phyloP scores from a whole-genome alignment of 2,113 vertebrate species.

The Sander lucioperca region DNA sequence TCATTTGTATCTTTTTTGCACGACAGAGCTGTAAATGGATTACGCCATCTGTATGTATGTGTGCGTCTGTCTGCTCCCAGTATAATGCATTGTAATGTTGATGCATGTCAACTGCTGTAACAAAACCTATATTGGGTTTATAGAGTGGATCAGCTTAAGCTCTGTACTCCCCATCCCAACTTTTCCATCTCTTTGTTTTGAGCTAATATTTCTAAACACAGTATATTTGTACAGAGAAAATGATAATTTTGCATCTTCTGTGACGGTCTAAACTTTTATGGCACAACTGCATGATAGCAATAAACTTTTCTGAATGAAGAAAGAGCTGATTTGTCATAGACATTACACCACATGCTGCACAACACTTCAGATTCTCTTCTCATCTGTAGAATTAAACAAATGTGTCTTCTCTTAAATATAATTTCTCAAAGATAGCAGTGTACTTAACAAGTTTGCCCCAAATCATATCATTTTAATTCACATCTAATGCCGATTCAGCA shows the following conservation, averaged over 20 bases:
- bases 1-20: constrained; percentile 83
- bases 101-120: constrained; percentile 84
- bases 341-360: not conserved
- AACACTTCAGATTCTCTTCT: not conserved
- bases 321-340: not conserved
- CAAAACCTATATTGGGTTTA: constrained; percentile 64
- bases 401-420: not conserved
- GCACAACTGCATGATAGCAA: constrained; percentile 89
- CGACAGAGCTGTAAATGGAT: constrained; percentile 74
- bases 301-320: constrained; percentile 87
- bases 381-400: not conserved
- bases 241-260: constrained; percentile 84
- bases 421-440: not conserved
- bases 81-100: constrained; percentile 79
- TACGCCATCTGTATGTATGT: constrained; percentile 59
- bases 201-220: constrained; percentile 81
- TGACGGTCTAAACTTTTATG: constrained; percentile 84
- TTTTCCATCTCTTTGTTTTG: constrained; percentile 67
- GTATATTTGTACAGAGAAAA: constrained; percentile 83
- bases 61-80: constrained; percentile 61
- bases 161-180: constrained; percentile 24
- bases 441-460: not conserved
- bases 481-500: not conserved
- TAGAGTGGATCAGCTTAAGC: constrained; percentile 59
- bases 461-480: not conserved